Base-by-base conservation (phyloP, 2,888 invertebrate species). In the Clostera curtula region DNA sequence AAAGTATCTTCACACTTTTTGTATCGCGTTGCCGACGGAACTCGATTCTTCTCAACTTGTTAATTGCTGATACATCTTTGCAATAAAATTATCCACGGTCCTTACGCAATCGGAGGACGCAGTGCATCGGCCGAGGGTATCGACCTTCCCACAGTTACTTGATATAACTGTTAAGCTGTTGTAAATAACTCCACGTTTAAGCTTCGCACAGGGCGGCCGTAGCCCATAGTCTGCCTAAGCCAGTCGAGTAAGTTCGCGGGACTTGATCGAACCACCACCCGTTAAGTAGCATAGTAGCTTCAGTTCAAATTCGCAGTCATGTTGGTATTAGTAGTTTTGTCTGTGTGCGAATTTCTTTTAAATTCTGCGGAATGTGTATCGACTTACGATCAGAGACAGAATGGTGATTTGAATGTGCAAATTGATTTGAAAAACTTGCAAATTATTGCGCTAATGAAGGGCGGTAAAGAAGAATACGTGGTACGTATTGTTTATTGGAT, bases 341-440 rank as follows among this genome's bases (percentile, higher is more conserved):
- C 52, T 19, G 24, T 35, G 30, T 57, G 37, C 36, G 58, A 36
- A 24, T 19, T 62, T 32, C 39, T 61, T 27, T 49, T 47, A 14
- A 35, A 45, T 27, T 49, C 39, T 19, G 64, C 52, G 11, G 29
- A 39, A 19, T 51, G 58, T 34, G 54, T 66, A 2, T 57, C 61
- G 5, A 54, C 52, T 24, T 64, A 66, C 67, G 92, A 93, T 66
- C 93, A 93, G 67, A 87, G 90, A 21, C 93, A 94, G 74, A 88
- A 87, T 3, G 93, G 93, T 10, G 89, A 91, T 47, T 85, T 90
- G 44, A 94, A 94, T 68, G 89, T 94, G 42, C 92, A 92, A 58
- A 83, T 94, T 38, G 90, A 90, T 66, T 75, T 93, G 40, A 93
- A 93, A 73, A 90, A 93, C 69, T 84, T 93, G 39, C 88, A 91